phyloP scores from a whole-genome alignment of 2,888 invertebrate species.

The Tolmerus cingulatus region DNA sequence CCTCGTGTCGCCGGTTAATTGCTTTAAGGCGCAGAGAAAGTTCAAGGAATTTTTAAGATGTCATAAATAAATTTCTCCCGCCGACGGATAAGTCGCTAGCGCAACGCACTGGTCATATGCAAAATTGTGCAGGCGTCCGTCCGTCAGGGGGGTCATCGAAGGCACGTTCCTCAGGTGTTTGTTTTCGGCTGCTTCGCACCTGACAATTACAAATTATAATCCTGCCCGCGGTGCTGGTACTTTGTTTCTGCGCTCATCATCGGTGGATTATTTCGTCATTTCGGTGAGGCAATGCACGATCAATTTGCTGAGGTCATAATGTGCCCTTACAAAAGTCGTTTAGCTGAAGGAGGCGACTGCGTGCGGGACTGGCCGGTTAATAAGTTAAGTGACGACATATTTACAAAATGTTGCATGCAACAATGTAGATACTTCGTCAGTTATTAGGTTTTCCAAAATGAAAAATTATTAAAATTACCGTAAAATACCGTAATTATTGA shows the following conservation, averaged over 20 bases:
- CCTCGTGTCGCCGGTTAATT: slow-evolving; percentile 10
- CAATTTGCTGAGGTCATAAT: not conserved
- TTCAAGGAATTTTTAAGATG: slow-evolving; percentile 23
- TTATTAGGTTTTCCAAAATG: no score
- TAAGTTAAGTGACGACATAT: not conserved
- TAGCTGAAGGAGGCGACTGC: not conserved
- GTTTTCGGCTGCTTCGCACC: slow-evolving; percentile 15
- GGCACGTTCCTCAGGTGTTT: not conserved
- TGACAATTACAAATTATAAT: slow-evolving; percentile 18
- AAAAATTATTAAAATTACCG: no score
- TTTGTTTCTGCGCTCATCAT: not conserved
- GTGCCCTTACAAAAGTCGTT: not conserved
- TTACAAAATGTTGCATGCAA: not conserved
- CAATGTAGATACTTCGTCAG: no score
- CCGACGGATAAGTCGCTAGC: not conserved
- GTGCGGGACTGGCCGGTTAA: not conserved
- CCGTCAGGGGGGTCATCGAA: not conserved
- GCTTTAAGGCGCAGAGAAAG: not conserved
- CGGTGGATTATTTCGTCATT: slow-evolving; percentile 10
- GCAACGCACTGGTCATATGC: not conserved
- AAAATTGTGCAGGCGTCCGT: not conserved
- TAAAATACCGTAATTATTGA: no score
- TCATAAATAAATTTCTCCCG: slow-evolving; percentile 15
- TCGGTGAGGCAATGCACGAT: not conserved
- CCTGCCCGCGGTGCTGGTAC: not conserved